Percentiles rank a stretch among this genome's conserved stretches.
Conservation (phyloP, 2,888 invertebrate genomes). For the Apotomis betuletana region DNA sequence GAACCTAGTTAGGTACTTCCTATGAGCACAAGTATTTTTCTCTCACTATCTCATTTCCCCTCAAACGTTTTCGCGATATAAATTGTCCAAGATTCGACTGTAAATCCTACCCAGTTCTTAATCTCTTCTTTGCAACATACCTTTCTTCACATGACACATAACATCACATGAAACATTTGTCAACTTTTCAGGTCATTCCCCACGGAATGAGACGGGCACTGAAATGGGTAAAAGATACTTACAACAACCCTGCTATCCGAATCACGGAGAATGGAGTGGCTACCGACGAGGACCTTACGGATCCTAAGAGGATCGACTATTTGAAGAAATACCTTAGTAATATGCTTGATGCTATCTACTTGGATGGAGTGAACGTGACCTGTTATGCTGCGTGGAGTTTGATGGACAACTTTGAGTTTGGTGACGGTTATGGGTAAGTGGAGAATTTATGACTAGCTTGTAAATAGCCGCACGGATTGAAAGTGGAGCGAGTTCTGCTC, state of each 20-base stretch:
- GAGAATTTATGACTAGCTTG: neutral
- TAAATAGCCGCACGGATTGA: no score
- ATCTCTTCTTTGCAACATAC: no score
- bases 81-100: no score
- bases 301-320: slow-evolving; percentile 71
- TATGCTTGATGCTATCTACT: slow-evolving; percentile 56
- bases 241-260: slow-evolving; percentile 79
- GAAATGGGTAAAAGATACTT: slow-evolving; percentile 82
- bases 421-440: slow-evolving; percentile 53
- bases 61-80: no score
- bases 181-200: slow-evolving; percentile 62
- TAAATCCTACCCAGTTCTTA: no score
- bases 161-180: no score
- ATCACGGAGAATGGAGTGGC: slow-evolving; percentile 85
- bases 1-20: no score
- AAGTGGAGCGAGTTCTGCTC: no score
- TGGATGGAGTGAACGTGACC: slow-evolving; percentile 63
- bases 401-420: slow-evolving; percentile 76
- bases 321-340: slow-evolving; percentile 55
- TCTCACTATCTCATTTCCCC: no score
- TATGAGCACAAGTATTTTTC: no score
- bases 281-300: slow-evolving; percentile 63
- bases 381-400: slow-evolving; percentile 70
- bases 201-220: slow-evolving; percentile 79
- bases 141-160: no score